A percentile compares a stretch with the other conserved stretches of the same genome.
Conservation (phyloP, 2,113 vertebrate species). For the Desmodus rotundus region DNA sequence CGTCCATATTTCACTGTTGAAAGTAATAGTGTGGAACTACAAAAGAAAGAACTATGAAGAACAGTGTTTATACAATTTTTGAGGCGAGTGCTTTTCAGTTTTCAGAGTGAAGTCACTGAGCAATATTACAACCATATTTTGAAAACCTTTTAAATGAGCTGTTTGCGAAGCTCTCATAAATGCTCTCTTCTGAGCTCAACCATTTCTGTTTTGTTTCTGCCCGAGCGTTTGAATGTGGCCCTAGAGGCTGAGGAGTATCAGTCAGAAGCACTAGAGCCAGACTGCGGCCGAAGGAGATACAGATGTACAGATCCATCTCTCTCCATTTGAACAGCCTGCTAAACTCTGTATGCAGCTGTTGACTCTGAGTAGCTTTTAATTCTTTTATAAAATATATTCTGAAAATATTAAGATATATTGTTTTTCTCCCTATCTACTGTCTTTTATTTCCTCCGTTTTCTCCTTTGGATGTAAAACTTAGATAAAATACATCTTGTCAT, state of each 20-base stretch:
- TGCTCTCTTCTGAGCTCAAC: conserved; percentile 23
- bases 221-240: conserved; percentile 58
- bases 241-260: conserved; percentile 59
- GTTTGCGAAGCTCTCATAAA: conserved; percentile 47
- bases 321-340: conserved; percentile 45
- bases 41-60: conserved; percentile 22
- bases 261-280: conserved; percentile 41
- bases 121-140: conserved; percentile 64
- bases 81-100: conserved; percentile 35
- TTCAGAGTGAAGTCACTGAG: conserved; percentile 55
- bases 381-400: background rate
- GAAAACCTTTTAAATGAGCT: conserved; percentile 67
- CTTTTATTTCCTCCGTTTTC: background rate
- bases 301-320: conserved; percentile 53
- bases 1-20: background rate
- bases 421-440: background rate
- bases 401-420: conserved; percentile 5
- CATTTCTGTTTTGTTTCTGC: conserved; percentile 59
- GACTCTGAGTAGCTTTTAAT: background rate
- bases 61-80: conserved; percentile 48
- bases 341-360: conserved; percentile 25
- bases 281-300: conserved; percentile 35
- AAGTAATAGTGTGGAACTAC: background rate
- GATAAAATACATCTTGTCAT: background rate
- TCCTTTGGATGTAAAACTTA: background rate